Base-by-base conservation (phyloP, 2,888 invertebrate species). In the Macaria liturata region DNA sequence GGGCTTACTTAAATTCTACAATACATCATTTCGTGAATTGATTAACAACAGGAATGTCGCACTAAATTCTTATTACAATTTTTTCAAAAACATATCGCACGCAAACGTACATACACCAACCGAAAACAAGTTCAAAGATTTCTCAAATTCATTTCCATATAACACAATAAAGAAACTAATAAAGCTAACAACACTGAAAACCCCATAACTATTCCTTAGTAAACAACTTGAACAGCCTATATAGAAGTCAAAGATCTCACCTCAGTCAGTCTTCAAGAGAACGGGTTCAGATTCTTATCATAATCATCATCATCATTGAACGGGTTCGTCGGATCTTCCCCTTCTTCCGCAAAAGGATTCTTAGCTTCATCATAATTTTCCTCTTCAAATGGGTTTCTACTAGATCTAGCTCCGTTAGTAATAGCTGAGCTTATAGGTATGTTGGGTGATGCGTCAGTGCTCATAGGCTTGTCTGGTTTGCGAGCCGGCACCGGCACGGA, bases 271-370 rank as follows among this genome's bases (percentile, higher is more conserved):
- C 66, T 64, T 65, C 70, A 89, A 80, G 91, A 65, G 79, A 96
- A 96, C 3, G 96, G 96, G 82, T 96, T 96, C 54, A 95, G 88
- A 82, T 95, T 95, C 69, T 94, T 95, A 83, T 96, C 96, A 76
- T 96, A 96, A 76, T 95, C 94, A 48, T 87, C 92, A 1, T 86
- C 93, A n/a, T 87, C 86, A 0, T 62, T 74, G 67, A 94, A 93
- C 6, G 94, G 94, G 72, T 94, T 94, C 20, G 80, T 87, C 1
- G 92, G 88, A 46, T 93, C 92, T 44, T 87, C 78, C 3, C 67
- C 67, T 4, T 93, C 93, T n/a, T 91, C 92, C 0, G 87, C 92
- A 72, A 95, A 95, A 0, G 95, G 95, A 81, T 95, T 95, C 69
- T 94, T 94, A 0, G 90, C 68, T 55, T 94, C 93, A 70, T 94